phyloP scores from a whole-genome alignment of 2,113 vertebrate species.

The Nibea coibor region DNA sequence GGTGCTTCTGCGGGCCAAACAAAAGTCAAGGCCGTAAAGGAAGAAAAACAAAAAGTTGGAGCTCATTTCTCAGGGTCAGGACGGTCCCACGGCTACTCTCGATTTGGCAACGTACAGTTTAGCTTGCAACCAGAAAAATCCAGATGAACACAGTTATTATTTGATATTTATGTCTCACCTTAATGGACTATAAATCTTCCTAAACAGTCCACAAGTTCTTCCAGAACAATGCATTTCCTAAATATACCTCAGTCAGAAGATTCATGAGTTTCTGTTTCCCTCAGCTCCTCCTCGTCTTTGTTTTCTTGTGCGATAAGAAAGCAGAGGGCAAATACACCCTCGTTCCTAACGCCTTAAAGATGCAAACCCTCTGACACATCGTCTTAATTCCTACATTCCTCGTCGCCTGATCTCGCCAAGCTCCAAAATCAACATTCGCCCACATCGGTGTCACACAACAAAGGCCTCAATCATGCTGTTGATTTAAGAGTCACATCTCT shows the following conservation, averaged over 20 bases:
- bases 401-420: neutral
- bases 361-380: neutral
- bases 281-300: neutral
- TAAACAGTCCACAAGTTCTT: neutral
- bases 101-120: neutral
- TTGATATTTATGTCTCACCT: neutral
- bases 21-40: neutral
- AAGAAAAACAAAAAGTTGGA: conserved; percentile 48
- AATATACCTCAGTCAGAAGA: neutral
- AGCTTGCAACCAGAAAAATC: neutral
- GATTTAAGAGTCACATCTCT: conserved; percentile 8
- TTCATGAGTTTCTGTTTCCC: conserved; percentile 12
- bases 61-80: conserved; percentile 10
- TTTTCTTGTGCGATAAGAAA: conserved; percentile 16
- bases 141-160: neutral
- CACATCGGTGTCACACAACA: neutral
- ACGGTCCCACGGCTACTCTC: conserved; percentile 3
- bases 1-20: conserved; percentile 20
- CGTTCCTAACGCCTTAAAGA: neutral
- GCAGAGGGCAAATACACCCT: neutral
- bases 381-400: neutral
- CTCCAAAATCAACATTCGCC: conserved; percentile 13
- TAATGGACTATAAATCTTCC: neutral
- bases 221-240: neutral
- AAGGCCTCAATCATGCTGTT: neutral